Evolutionary conservation across 1,140 invertebrate genomes (phyloP), one percentile per base, ranked within the genome.

Genomic region (Trichoplusia ni): DNA sequence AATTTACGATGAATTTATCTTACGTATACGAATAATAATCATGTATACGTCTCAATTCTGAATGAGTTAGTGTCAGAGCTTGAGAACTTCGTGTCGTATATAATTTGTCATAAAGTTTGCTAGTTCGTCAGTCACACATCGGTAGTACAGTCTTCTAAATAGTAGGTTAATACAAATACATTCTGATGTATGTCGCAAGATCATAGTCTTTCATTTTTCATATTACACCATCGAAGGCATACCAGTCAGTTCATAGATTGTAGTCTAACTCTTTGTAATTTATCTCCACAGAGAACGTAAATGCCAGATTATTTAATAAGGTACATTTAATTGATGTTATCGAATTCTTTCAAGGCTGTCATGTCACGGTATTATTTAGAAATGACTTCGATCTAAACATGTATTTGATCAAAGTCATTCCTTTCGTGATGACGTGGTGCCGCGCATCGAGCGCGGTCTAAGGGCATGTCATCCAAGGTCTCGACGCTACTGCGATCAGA

Each of bases 401-500:
- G 86, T 72, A 90, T 90, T 71, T 89, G 88, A 79, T 87, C 81
- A 44, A 82, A 86, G 53, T 84, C 81, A 44, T 59, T 79, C 29
- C 60, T 79, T 11, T 77, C 70, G 19, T 71, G 71, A 29, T 83
- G 75, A 13, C 81, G 73, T 4, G 72, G 47, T 23, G 75, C 67
- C 68, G 75, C 64, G 79, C 77, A 81, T 66, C 67, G 71, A 58
- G 69, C 74, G 46, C 82, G 81, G 53, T 86, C 81, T 51, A 75
- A 70, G 58, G 67, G 54, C 38, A 62, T 60, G 58, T 79, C 82
- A 51, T 91, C 86, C n/a, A 90, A 51, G 5, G 89, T 91, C 60
- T 91, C 90, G 25, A 89, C 68, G 60, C 89, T 91, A 73, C 89
- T 91, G 42, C 89, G 82, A 40, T 90, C 87, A 0, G 89, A 89